phyloP scores from a whole-genome alignment of 1,140 invertebrate species.

The Cepaea nemoralis region DNA sequence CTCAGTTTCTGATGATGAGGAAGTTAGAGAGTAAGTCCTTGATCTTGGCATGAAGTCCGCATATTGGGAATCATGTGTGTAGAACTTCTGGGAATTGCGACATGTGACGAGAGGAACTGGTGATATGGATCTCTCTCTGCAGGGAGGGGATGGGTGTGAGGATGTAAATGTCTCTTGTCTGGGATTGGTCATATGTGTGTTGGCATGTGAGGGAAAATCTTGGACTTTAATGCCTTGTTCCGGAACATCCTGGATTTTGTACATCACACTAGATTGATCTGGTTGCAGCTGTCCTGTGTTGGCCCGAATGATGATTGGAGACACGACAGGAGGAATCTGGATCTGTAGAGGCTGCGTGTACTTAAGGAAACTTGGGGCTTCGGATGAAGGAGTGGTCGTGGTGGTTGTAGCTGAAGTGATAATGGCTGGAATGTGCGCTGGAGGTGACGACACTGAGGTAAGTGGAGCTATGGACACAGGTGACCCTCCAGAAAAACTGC shows the following conservation, averaged over 20 bases:
- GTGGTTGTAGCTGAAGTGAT: neutral
- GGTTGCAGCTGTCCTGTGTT: neutral
- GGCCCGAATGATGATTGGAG: neutral
- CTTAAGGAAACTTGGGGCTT: neutral
- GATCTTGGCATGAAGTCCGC: neutral
- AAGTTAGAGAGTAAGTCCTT: constrained; percentile 26
- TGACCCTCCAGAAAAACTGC: neutral
- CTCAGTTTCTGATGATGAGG: constrained; percentile 38
- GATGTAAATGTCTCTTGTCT: neutral
- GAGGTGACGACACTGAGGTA: neutral
- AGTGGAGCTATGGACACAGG: neutral
- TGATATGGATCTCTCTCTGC: neutral
- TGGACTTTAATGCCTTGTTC: neutral
- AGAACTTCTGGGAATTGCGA: neutral
- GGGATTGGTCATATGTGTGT: neutral
- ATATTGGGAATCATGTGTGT: neutral
- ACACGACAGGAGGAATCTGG: constrained; percentile 28
- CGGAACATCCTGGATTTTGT: neutral
- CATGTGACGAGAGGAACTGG: neutral
- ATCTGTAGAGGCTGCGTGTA: constrained; percentile 32
- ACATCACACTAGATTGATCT: neutral
- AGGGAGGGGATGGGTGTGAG: neutral
- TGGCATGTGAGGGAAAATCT: neutral
- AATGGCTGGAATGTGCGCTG: neutral
- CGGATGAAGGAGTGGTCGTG: neutral